Base-by-base conservation (phyloP, 2,888 invertebrate species). In the Papilio elwesi region DNA sequence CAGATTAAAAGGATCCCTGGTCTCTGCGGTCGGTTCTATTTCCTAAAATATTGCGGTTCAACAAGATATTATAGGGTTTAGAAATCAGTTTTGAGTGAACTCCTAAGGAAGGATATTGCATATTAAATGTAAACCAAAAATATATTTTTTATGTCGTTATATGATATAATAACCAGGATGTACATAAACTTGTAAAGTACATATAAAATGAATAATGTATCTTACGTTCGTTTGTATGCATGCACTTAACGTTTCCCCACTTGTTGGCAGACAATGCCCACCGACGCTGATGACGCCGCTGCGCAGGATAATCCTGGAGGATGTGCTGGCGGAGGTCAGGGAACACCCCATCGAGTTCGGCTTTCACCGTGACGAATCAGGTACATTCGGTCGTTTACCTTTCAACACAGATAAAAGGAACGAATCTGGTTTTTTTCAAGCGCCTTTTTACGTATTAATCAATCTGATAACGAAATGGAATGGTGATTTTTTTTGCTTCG, bases 211-310 rank as follows among this genome's bases (percentile, higher is more conserved):
- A 15, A 63, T 16, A 16, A 9, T 15, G 10, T 43, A 36, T 36
- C 9, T 59, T 12, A 12, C n/a, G 26, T 59, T 36, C 43, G 11
- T 48, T 64, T 57, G 47, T 51, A 62, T 71, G 55, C 62, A 52
- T 26, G 52, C 53, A 38, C 52, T 57, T 9, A 55, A 43, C 15
- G 47, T 59, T 68, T 66, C 67, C 36, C 57, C 26, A 65, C 47
- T 67, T 66, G 68, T 73, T 91, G 88, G 55, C 94, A 97, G 97
- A 92, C 94, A 95, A 93, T 97, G 97, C 84, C 97, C 97, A 55
- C 91, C 93, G 79, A 94, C 95, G 83, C 91, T 97, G 81, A 90
- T 96, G 87, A 95, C 95, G 68, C 95, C 96, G 77, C 91, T 97
- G 68, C 94, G 95, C 79, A 95, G 95, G 87, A 95, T 95, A 77